Evolutionary conservation across 2,888 invertebrate genomes (phyloP), one percentile per base, ranked within the genome.

Genomic region (Loripinus fragilis): DNA sequence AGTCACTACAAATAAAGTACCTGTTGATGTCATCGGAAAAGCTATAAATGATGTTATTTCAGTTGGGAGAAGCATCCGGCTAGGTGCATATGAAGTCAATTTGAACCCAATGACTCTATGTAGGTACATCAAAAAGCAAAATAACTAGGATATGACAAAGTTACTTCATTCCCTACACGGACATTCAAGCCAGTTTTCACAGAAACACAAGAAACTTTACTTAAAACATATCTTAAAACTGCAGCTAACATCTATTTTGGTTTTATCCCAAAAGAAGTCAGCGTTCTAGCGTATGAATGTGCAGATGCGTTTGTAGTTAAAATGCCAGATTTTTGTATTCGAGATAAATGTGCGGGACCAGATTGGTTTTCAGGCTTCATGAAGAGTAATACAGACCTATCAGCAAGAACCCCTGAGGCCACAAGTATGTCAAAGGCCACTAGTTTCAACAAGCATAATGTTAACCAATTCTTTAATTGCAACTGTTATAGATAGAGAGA

Each of bases 351-450:
- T 28, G 74, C 78, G 0, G 73, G 66, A 45, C 68, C 30, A 15
- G 77, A 81, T 35, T 78, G 78, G 81, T 71, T 81, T 45, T 50
- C 50, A 17, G 66, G 42, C n/a, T 83, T 75, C 48, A 28, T 83
- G 38, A 76, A 76, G 55, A 52, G 83, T 23, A 75, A 85, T 70
- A 50, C 65, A 0, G 30, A 55, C 2, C 69, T 86, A 15, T 52
- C 71, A 25, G 8, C 60, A 35, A 71, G 68, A n/a, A 60, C 48
- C 25, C 55, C 67, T 12, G 78, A 78, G 30, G 78, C 78, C 0
- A 78, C 78, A 25, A 78, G 78, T 28, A 38, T 78, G 35, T 50
- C 79, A 5, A 3, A 68, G 25, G 79, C 75, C 0, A 68, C 79
- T 20, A 60, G 45, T 64, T 79, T 75, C 28, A 79, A 75, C 25